Percentiles rank a stretch among this genome's conserved stretches.
Evolutionary conservation across 2,888 invertebrate genomes (phyloP).

Genomic region (Hypomecis punctinalis): DNA sequence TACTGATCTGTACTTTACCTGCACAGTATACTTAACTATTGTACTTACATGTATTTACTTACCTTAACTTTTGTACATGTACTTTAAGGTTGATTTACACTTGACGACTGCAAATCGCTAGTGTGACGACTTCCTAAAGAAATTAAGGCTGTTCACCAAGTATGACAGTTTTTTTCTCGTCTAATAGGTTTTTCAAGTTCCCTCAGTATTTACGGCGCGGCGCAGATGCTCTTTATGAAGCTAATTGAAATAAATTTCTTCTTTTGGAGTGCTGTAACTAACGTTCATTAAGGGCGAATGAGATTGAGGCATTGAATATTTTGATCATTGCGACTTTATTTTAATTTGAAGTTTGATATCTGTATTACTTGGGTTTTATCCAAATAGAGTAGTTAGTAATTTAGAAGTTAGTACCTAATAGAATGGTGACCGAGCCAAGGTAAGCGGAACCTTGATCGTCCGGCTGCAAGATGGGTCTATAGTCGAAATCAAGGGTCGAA

Average conservation of each 20-base stretch:
- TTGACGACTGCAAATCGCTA: not conserved
- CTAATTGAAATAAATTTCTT: conserved; percentile 41
- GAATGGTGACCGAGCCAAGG: no score
- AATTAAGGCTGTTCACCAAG: conserved; percentile 4
- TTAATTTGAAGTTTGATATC: not conserved
- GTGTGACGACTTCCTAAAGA: not conserved
- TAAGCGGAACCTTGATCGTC: no score
- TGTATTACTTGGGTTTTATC: no score
- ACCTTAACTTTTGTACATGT: no score
- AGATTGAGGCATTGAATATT: conserved; percentile 18
- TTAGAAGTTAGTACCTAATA: no score
- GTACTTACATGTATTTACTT: no score
- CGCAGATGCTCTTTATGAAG: conserved; percentile 43
- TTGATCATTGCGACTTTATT: conserved; percentile 6
- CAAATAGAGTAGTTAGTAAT: no score
- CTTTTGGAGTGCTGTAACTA: conserved; percentile 32
- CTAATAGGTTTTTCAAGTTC: conserved; percentile 46
- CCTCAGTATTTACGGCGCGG: conserved; percentile 41
- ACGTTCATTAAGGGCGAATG: conserved; percentile 29
- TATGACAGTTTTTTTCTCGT: conserved; percentile 39
- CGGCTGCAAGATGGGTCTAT: no score
- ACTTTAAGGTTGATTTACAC: no score
- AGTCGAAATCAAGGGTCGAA: no score
- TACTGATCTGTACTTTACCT: no score
- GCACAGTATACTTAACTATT: no score